phyloP scores from a whole-genome alignment of 2,888 invertebrate genomes.

The Chorisops tibialis region DNA sequence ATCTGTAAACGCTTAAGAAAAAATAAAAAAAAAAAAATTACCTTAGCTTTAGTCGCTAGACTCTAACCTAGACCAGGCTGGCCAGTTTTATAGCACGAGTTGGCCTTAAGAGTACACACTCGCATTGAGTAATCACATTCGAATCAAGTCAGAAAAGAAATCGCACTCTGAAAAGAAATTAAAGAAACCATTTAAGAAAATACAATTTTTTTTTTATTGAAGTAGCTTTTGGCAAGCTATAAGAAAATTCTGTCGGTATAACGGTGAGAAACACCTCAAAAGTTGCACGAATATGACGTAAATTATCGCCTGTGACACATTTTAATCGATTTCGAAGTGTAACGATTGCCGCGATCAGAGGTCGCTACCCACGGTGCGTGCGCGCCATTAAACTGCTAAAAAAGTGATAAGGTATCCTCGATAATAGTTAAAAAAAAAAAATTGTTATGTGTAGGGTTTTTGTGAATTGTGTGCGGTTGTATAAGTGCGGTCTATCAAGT shows the following conservation, averaged over 20 bases:
- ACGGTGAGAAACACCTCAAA: too few relatives aligned
- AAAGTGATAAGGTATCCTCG: conserved; percentile 15
- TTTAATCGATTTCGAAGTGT: conserved; percentile 8
- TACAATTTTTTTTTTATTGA: too few relatives aligned
- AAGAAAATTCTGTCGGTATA: not conserved
- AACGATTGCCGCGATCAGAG: conserved; percentile 2
- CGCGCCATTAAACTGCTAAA: conserved; percentile 2
- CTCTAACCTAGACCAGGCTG: not conserved
- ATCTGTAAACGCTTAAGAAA: not conserved
- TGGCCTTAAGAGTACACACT: not conserved
- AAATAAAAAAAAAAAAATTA: not conserved
- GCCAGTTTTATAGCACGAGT: conserved; percentile 1
- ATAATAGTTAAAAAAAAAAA: too few relatives aligned
- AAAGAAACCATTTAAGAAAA: too few relatives aligned
- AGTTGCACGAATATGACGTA: not conserved
- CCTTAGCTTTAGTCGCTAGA: conserved; percentile 10
- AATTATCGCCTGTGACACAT: conserved; percentile 9
- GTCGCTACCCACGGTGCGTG: conserved; percentile 8
- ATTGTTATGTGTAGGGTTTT: too few relatives aligned
- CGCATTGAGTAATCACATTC: conserved; percentile 13
- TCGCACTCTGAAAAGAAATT: too few relatives aligned
- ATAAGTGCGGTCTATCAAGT: conserved; percentile 1
- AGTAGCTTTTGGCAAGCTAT: conserved; percentile 6
- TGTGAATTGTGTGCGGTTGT: conserved; percentile 13
- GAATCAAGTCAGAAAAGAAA: not conserved